Evolutionary conservation across 2,888 invertebrate species (phyloP), one percentile per base, ranked within the genome.

Genomic region (Heteromyza rotundicornis): DNA sequence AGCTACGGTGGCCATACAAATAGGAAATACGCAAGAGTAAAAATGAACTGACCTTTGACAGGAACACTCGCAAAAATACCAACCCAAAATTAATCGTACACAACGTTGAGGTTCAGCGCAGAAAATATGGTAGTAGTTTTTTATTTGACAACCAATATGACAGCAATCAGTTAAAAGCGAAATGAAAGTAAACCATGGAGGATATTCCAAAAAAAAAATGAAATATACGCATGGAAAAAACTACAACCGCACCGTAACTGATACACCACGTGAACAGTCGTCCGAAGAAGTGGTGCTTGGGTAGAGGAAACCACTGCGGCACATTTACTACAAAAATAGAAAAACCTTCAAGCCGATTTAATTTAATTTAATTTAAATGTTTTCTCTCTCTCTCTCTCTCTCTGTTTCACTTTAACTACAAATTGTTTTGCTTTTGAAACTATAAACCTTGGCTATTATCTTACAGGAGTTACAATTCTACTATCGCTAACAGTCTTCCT

Each of bases 401-500:
- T 8, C 32, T 32, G n/a, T 12, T 40, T 40, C 10, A 12, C 40
- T 14, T 40, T 40, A 3, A n/a, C 12, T 40, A 40, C 40, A 40
- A 7, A 12, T 14, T 32, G 7, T 8, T 32, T 32, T 32, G 32
- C 40, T 40, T 40, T 40, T n/a, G 10, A 40, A 12, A 8, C 12
- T 32, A 32, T 32, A 32, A 8, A n/a, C 40, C 40, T n/a, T 12
- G 32, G 5, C 32, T 8, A 32, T 12, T 40, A 7, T n/a, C 47
- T 57, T 78, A 58, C 86, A 95, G 95, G 96, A 85, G 96, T 98
- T 73, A 97, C 97, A 78, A 97, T 98, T 85, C 89, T 98, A 80
- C 90, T 98, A 84, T 97, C 97, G 81, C 89, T 98, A 86, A 97
- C 96, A 85, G 97, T 98, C 86, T 97, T 97, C 87, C 89, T 97